Conservation (phyloP, 2,797 vertebrate species). For the Enteromius radiatus region DNA sequence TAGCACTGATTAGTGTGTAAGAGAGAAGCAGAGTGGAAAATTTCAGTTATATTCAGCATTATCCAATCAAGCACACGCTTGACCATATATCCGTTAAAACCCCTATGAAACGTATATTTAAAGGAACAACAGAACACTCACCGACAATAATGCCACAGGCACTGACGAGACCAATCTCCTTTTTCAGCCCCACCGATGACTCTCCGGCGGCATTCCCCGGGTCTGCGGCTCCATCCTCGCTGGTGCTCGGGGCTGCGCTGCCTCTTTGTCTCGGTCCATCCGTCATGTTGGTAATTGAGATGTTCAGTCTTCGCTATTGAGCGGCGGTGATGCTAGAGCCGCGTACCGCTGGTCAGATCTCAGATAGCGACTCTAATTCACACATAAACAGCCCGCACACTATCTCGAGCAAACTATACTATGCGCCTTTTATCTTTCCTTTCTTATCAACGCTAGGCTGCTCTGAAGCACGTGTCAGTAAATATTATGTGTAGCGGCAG, state of each 20-base stretch:
- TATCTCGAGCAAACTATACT: background rate
- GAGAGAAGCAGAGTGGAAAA: background rate
- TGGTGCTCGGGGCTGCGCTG: slow-evolving; percentile 67
- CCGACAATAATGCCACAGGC: slow-evolving; percentile 94
- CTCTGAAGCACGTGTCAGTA: background rate
- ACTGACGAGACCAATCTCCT: slow-evolving; percentile 91
- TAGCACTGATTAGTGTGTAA: background rate
- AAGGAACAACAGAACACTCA: slow-evolving; percentile 70
- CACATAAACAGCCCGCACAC: background rate
- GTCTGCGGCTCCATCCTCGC: slow-evolving; percentile 67
- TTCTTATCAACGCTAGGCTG: slow-evolving; percentile 4
- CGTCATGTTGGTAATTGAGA: slow-evolving; percentile 74
- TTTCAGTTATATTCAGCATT: background rate
- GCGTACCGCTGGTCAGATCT: slow-evolving; percentile 12
- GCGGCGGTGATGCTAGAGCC: background rate
- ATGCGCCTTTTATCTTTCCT: background rate
- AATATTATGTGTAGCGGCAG: background rate
- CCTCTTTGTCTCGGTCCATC: slow-evolving; percentile 85
- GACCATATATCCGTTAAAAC: background rate
- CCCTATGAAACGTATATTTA: background rate
- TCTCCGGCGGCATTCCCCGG: slow-evolving; percentile 65
- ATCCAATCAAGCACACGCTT: background rate
- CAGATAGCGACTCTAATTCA: background rate
- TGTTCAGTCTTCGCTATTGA: slow-evolving; percentile 13
- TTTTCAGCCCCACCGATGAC: slow-evolving; percentile 87